Base-by-base conservation (phyloP, 2,797 vertebrate genomes). In the Etheostoma nigrum region DNA sequence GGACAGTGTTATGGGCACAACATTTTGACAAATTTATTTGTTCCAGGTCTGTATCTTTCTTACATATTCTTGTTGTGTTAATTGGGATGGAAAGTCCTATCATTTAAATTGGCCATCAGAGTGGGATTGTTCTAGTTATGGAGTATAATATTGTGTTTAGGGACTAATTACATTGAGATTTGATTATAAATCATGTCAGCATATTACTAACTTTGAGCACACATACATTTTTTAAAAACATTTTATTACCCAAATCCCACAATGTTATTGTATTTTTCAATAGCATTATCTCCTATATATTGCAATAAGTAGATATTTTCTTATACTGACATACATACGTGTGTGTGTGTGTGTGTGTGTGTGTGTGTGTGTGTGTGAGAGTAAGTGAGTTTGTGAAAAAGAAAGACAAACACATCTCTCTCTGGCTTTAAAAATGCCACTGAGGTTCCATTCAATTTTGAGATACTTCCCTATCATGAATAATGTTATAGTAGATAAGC, bases 31-130 rank as follows among this genome's bases (percentile, higher is more conserved):
- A 57, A 42, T 62, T 53, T 25, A 59, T 62, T 60, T 44, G 16
- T 76, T 59, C 19, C 18, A 49, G 30, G 67, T 44, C 2, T 57
- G 11, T 57, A n/a, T 69, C 33, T 54, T 74, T 40, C 33, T 10
- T 16, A 51, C 6, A 15, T 63, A n/a, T 59, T 64, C 5, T 51
- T 54, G 30, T 53, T 60, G 36, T 62, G 65, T 66, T 44, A 36
- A 70, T 71, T 23, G 13, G 14, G 48, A 27, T 72, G 42, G 23
- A 65, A 27, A 54, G 30, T 16, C 59, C 62, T 72, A 65, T 21
- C 48, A 21, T 66, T 15, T 30, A 49, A 61, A 73, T 67, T 73
- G 25, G 12, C 49, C 27, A 23, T 21, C 8, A 27, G 45, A 25
- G 47, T 45, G 4, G 5, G 9, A 53, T 40, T 72, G 72, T 48